These are phyloP conservation scores for Cyprinodon tularosa DNA, from an alignment of 2,113 vertebrate species.

Conservation along the genomic window DNA sequence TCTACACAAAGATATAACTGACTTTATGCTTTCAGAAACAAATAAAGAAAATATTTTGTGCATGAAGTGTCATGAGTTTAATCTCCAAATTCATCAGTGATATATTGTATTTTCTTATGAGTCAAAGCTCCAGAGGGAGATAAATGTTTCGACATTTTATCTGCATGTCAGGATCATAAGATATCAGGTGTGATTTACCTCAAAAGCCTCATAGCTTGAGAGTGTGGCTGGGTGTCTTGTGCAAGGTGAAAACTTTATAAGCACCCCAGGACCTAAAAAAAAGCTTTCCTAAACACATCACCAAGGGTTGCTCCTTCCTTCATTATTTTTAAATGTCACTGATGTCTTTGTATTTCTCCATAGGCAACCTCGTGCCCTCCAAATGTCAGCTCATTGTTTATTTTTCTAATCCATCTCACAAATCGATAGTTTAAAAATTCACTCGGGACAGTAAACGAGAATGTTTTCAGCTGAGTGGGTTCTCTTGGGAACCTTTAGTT, in stretches of 20 bases:
- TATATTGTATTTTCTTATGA: slow-evolving; percentile 36
- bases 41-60: neutral
- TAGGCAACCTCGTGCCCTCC: neutral
- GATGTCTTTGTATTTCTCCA: slow-evolving; percentile 14
- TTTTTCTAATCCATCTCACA: slow-evolving; percentile 7
- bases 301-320: slow-evolving; percentile 20
- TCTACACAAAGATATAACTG: no score
- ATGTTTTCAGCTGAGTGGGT: neutral
- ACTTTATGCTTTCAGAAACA: no score
- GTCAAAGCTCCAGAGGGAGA: slow-evolving; percentile 42
- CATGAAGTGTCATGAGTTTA: neutral
- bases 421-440: slow-evolving; percentile 28
- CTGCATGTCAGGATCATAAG: slow-evolving; percentile 11
- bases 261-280: slow-evolving; percentile 33
- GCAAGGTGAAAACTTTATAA: neutral
- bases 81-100: slow-evolving; percentile 1
- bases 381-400: slow-evolving; percentile 36
- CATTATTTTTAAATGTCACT: slow-evolving; percentile 60
- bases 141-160: slow-evolving; percentile 10
- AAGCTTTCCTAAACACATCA: slow-evolving; percentile 47
- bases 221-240: neutral
- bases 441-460: slow-evolving; percentile 4
- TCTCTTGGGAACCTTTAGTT: neutral
- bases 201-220: slow-evolving; percentile 19
- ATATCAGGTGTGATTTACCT: slow-evolving; percentile 36